A percentile compares a stretch with the other conserved stretches of the same genome.
These are phyloP conservation scores for Lycia hirtaria DNA, from an alignment of 2,888 invertebrate species.

Conservation along the genomic window DNA sequence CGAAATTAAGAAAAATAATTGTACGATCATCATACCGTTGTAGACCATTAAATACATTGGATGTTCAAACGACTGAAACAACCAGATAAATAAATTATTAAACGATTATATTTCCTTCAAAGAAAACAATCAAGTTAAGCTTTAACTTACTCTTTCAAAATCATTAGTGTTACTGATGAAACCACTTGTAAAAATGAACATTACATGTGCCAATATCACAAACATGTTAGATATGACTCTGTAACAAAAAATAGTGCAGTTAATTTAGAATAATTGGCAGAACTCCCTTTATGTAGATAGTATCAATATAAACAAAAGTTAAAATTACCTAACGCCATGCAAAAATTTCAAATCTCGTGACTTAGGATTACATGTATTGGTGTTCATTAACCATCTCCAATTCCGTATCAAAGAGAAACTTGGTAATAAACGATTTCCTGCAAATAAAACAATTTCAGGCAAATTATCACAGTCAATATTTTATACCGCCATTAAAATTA, in stretches of 20 bases:
- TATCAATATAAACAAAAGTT: no score
- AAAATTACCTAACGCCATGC: neutral
- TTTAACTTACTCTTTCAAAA: constrained; percentile 1
- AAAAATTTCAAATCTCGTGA: neutral
- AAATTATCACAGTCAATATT: no score
- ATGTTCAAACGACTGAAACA: constrained; percentile 19
- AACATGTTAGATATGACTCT: neutral
- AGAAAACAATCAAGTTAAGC: neutral
- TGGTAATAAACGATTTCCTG: no score
- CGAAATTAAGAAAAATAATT: constrained; percentile 24
- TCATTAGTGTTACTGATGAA: constrained; percentile 2
- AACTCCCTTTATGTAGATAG: no score
- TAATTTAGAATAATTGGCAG: no score
- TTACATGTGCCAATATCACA: neutral
- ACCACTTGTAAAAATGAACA: neutral
- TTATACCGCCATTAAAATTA: no score
- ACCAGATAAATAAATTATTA: neutral
- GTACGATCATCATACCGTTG: constrained; percentile 23
- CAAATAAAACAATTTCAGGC: no score
- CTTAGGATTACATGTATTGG: neutral
- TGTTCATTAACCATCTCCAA: neutral
- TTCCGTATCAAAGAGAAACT: neutral
- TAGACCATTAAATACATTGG: constrained; percentile 4
- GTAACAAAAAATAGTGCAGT: neutral
- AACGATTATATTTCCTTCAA: neutral